These are phyloP conservation scores for Eupithecia pulchellata DNA, from an alignment of 2,888 invertebrate species.

Conservation along the genomic window DNA sequence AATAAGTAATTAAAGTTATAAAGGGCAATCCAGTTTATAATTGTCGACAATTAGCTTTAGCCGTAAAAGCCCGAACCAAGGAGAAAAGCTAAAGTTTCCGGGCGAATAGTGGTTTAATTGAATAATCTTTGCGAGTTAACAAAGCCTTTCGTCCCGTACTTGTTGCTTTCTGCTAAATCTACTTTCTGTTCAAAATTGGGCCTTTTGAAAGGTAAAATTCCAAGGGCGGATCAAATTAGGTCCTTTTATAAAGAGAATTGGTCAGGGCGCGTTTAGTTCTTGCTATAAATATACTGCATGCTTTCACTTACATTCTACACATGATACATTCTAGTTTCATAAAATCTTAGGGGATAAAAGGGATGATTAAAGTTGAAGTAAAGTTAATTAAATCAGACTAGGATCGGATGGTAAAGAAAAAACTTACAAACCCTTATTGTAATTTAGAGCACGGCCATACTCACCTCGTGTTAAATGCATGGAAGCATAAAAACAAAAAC, in stretches of 20 bases:
- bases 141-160: slow-evolving; percentile 59
- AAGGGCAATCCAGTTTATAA: slow-evolving; percentile 21
- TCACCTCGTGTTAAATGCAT: neutral
- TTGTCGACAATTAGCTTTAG: slow-evolving; percentile 28
- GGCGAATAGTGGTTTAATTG: slow-evolving; percentile 43
- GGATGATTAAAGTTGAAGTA: neutral
- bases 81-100: slow-evolving; percentile 33
- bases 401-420: neutral
- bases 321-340: neutral
- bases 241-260: neutral
- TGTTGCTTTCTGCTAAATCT: slow-evolving; percentile 61
- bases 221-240: neutral
- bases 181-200: neutral
- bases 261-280: neutral
- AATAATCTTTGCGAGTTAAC: slow-evolving; percentile 49
- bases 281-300: neutral
- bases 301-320: neutral
- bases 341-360: neutral
- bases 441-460: neutral
- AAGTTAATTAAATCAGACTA: no score
- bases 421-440: neutral
- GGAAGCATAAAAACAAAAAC: neutral
- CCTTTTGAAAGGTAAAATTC: neutral
- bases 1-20: slow-evolving; percentile 3
- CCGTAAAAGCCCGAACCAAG: slow-evolving; percentile 21